These are phyloP conservation scores for Bucorvus abyssinicus DNA, from an alignment of 2,797 vertebrate genomes.

Conservation along the genomic window DNA sequence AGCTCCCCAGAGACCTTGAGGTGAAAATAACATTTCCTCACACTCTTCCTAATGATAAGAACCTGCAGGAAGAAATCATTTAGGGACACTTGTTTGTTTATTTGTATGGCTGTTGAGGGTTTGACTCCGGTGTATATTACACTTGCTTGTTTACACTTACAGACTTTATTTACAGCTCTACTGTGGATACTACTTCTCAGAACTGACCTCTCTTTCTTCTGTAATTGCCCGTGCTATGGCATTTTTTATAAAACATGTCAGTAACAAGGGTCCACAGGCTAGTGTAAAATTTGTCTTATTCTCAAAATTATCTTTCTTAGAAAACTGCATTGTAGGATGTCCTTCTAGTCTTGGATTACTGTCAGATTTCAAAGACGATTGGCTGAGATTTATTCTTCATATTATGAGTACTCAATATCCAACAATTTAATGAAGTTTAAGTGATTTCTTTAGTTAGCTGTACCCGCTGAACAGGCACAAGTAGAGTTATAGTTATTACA, in stretches of 20 bases:
- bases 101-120: neutral
- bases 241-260: neutral
- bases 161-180: neutral
- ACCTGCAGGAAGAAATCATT: neutral
- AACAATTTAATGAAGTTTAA: neutral
- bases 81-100: neutral
- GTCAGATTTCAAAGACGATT: neutral
- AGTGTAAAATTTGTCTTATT: neutral
- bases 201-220: neutral
- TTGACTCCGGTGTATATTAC: neutral
- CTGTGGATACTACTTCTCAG: neutral
- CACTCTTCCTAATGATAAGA: neutral
- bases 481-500: neutral
- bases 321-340: neutral
- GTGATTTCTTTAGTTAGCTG: neutral
- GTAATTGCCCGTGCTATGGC: rapidly evolving
- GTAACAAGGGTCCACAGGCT: neutral
- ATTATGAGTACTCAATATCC: neutral
- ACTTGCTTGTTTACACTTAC: neutral
- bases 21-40: neutral
- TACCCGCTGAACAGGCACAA: neutral
- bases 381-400: neutral
- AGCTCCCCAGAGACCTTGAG: neutral
- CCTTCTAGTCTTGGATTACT: neutral
- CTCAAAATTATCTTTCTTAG: neutral